These are phyloP conservation scores for Platysternon megacephalum DNA, from an alignment of 2,113 vertebrate species.

Conservation along the genomic window DNA sequence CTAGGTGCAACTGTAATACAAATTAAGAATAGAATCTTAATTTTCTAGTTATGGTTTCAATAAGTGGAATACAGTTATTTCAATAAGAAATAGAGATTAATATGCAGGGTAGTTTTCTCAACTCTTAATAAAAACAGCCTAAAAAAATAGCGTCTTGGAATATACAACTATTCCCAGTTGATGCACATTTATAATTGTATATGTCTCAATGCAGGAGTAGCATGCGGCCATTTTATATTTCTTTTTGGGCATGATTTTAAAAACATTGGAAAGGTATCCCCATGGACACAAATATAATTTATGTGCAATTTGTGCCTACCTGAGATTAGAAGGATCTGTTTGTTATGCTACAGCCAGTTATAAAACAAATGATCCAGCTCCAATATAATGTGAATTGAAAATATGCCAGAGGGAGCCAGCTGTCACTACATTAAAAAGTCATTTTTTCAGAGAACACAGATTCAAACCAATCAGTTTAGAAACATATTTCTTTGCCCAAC, in stretches of 20 bases:
- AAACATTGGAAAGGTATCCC: slow-evolving; percentile 58
- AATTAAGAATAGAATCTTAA: neutral
- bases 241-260: slow-evolving; percentile 38
- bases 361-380: slow-evolving; percentile 79
- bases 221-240: neutral
- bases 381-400: slow-evolving; percentile 78
- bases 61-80: neutral
- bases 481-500: slow-evolving; percentile 81
- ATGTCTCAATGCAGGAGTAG: slow-evolving; percentile 7
- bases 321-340: slow-evolving; percentile 68
- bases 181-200: slow-evolving; percentile 16
- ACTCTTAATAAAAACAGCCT: slow-evolving; percentile 46
- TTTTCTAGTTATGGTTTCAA: slow-evolving; percentile 7
- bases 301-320: slow-evolving; percentile 34
- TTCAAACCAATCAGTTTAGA: slow-evolving; percentile 80
- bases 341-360: slow-evolving; percentile 70
- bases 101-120: slow-evolving; percentile 21
- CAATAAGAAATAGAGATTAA: slow-evolving; percentile 54
- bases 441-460: slow-evolving; percentile 78
- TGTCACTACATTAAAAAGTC: slow-evolving; percentile 81
- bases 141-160: slow-evolving; percentile 31
- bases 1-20: neutral
- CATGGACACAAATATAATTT: slow-evolving; percentile 48
- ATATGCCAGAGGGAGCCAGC: slow-evolving; percentile 79
- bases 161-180: slow-evolving; percentile 3